Evolutionary conservation across 2,888 invertebrate genomes (phyloP), one percentile per base, ranked within the genome.

Genomic region (Sminthurides aquaticus): DNA sequence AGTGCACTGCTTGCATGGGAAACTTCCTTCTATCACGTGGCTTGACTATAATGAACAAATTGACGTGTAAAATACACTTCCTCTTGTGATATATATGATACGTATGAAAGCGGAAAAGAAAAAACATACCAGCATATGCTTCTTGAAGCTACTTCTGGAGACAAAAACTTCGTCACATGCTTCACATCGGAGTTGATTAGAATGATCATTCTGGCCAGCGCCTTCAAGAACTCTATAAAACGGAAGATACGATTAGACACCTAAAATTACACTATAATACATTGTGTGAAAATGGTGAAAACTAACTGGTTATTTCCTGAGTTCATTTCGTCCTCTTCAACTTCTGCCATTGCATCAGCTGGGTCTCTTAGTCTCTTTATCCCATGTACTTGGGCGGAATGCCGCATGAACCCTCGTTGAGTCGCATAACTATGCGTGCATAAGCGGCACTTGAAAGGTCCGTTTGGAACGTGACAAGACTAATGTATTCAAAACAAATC

Each of bases 341-440:
- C n/a, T n/a, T n/a, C n/a, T n/a, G n/a, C n/a, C n/a, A n/a, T n/a
- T n/a, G n/a, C n/a, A n/a, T n/a, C n/a, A n/a, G n/a, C n/a, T n/a
- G n/a, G n/a, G n/a, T n/a, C n/a, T n/a, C n/a, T n/a, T n/a, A n/a
- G n/a, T n/a, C n/a, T n/a, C n/a, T n/a, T n/a, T n/a, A n/a, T 28
- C 3, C 63, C 58, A 58, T 63, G 63, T 29, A 57, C 63, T 15
- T 58, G 28, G 8, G 57, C 58, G 25, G 49, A 48, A 49, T 63
- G 63, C 5, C 63, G 20, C 11, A 24, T 58, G 22, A 52, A 49
- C 1, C 63, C 63, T 25, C 34, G 22, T 3, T 57, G 25, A 27
- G 57, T 63, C 2, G 63, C 57, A 22, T 63, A 63, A 49, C 57
- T 49, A 34, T 63, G 63, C 5, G 58, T 58, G 29, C 63, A 63